Conservation (phyloP, 2,113 vertebrate genomes). For the Philantomba maxwellii region DNA sequence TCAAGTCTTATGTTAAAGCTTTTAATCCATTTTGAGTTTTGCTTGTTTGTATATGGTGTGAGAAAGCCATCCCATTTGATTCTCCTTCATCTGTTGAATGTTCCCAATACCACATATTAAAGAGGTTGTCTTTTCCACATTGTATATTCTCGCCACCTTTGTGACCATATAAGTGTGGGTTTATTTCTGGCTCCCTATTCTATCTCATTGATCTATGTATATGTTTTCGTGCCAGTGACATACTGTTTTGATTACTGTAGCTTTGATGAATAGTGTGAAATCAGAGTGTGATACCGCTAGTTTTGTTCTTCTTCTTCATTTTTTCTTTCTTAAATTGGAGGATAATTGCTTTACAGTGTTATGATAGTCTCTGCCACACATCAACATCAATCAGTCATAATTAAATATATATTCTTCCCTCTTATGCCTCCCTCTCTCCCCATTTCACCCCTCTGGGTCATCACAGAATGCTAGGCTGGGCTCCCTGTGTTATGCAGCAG, state of each 20-base stretch:
- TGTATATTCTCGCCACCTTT: background rate
- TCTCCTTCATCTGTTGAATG: background rate
- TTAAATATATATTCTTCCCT: background rate
- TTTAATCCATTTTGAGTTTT: background rate
- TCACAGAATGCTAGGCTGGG: background rate
- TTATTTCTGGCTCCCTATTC: background rate
- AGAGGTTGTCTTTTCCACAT: background rate
- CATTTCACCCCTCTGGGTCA: background rate
- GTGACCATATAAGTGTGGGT: background rate
- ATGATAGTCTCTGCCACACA: background rate
- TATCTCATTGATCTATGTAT: background rate
- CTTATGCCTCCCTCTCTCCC: background rate
- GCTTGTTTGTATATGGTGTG: background rate
- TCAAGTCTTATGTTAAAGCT: background rate
- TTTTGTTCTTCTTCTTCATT: background rate
- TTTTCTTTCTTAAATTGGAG: background rate
- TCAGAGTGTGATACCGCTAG: background rate
- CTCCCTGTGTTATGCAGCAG: background rate
- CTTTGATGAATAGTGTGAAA: background rate
- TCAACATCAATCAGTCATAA: background rate
- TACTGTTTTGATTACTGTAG: background rate
- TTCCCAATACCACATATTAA: background rate
- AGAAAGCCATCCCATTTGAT: background rate
- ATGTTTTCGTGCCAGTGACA: background rate
- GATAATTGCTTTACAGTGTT: background rate